Conservation (phyloP, 2,113 vertebrate species). For the Lepus americanus region DNA sequence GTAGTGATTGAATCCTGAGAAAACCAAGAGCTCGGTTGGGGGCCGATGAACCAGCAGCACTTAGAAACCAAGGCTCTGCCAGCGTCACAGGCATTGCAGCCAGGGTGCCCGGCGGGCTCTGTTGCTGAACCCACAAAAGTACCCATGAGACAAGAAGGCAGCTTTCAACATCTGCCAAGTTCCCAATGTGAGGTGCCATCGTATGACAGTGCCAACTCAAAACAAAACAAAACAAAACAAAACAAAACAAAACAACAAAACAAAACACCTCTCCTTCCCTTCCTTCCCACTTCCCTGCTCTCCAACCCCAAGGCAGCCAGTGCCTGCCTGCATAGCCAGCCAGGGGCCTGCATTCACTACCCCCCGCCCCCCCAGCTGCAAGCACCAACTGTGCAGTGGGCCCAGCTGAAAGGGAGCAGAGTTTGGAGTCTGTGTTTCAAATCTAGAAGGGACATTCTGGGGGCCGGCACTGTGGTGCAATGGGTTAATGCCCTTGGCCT, state of each 20-base stretch:
- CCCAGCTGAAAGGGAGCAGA: not conserved
- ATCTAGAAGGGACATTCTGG: not conserved
- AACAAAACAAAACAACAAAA: not conserved
- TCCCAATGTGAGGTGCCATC: not conserved
- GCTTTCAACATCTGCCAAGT: slow-evolving; percentile 36
- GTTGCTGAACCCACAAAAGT: slow-evolving; percentile 54
- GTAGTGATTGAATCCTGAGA: not conserved
- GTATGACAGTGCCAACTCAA: slow-evolving; percentile 23
- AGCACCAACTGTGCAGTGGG: not conserved
- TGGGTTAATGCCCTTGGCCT: no score
- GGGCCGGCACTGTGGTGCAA: no score
- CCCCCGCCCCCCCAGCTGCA: not conserved
- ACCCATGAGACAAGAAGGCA: not conserved
- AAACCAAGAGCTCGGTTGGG: not conserved
- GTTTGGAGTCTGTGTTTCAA: not conserved
- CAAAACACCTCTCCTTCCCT: not conserved
- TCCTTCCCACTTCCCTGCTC: not conserved
- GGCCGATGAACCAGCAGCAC: not conserved
- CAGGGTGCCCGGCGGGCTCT: not conserved
- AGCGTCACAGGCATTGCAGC: slow-evolving; percentile 23
- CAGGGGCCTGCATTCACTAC: rapidly evolving
- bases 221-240: no score
- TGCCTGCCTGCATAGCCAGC: not conserved
- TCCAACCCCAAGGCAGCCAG: not conserved
- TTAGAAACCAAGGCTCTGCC: not conserved